Percentiles rank a stretch among this genome's conserved stretches.
Evolutionary conservation across 2,797 vertebrate species (phyloP).

Genomic region (Bradypodion pumilum): DNA sequence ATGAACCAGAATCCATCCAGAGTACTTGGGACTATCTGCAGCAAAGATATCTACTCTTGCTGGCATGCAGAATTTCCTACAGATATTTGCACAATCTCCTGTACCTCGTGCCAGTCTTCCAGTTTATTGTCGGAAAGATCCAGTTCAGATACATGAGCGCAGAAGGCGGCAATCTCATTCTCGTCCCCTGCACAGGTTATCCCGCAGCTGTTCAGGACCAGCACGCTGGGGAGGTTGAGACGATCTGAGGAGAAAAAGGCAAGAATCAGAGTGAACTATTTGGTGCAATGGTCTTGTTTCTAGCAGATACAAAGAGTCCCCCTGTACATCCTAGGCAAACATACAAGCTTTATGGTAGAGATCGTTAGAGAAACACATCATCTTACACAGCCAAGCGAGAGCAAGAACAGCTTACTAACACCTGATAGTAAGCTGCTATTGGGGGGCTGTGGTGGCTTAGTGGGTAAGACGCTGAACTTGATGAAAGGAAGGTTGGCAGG

Average conservation of each 20-base stretch:
- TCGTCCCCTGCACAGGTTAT: constrained; percentile 91
- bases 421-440: no score
- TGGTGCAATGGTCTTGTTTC: not conserved
- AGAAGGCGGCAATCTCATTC: constrained; percentile 89
- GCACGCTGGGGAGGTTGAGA: constrained; percentile 89
- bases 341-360: not conserved
- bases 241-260: constrained; percentile 77
- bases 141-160: constrained; percentile 91
- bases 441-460: no score
- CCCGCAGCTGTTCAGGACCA: constrained; percentile 92
- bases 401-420: not conserved
- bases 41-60: not conserved
- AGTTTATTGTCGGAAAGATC: constrained; percentile 96
- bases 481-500: no score
- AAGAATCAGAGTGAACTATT: not conserved
- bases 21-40: not conserved
- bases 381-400: no score
- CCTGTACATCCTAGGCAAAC: not conserved
- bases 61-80: not conserved
- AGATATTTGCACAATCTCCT: not conserved
- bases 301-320: not conserved
- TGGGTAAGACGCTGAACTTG: no score
- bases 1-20: constrained; percentile 17
- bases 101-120: constrained; percentile 93
- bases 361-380: no score